Evolutionary conservation across 2,113 vertebrate species (phyloP), one percentile per base, ranked within the genome.

Genomic region (Charadrius vociferus): DNA sequence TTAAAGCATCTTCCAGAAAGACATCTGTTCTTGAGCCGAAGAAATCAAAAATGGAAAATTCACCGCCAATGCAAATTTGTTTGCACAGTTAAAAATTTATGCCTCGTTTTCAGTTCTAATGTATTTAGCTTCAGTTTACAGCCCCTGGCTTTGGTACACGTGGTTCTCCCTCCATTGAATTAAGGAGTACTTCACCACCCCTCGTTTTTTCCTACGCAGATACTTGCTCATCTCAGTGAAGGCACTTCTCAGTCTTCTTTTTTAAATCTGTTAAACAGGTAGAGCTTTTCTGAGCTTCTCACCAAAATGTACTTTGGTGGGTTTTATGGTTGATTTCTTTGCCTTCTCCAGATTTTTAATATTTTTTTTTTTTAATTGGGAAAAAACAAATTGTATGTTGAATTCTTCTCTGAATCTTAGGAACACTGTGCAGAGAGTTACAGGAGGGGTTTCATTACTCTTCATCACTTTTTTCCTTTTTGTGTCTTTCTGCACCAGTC

Each of bases 261-360:
- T 47, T 14, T 1, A 5, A 32, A 14, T 6, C 61, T 10, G 27
- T 12, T 9, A 3, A 7, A 3, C n/a, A 70, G 83, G 32, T 3
- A 2, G 74, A 75, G 73, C 62, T 66, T 22, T 29, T 7, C 73
- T 15, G 62, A 65, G 77, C 37, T 17, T 8, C 65, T 26, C 55
- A 6, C 52, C 9, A 0, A 3, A 1, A 56, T 20, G 32, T 11
- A 4, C 30, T 18, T 11, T 29, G 12, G 23, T 7, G 7, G 12
- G 11, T 43, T 12, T 34, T 5, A 1, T 9, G 43, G 23, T 7
- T 30, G 21, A 18, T 14, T 65, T 49, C 73, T 88, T 65, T n/a
- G 37, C 55, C 66, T 29, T 45, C 21, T 80, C 43, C 55, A 11
- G 15, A 10, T 37, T 62, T 62, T 14, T 13, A 8, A 62, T 45